Percentiles rank a stretch among this genome's conserved stretches.
These are phyloP conservation scores for Urocynchramus pylzowi DNA, from an alignment of 2,113 vertebrate genomes.

Conservation along the genomic window DNA sequence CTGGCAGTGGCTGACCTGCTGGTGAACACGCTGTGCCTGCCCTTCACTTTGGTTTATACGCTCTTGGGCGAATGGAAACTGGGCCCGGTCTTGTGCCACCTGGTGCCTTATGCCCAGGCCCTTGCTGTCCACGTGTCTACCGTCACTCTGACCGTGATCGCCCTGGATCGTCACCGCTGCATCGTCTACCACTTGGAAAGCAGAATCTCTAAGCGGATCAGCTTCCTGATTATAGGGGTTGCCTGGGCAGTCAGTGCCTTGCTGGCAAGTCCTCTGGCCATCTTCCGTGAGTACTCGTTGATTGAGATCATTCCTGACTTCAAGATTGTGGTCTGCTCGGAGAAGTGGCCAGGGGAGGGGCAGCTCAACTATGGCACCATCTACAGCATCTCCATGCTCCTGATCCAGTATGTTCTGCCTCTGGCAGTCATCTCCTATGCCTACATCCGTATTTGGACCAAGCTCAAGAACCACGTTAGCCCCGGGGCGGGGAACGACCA, in stretches of 20 bases:
- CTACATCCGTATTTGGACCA: conserved; percentile 88
- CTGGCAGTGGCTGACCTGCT: conserved; percentile 89
- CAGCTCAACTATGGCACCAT: conserved; percentile 79
- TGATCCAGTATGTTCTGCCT: conserved; percentile 87
- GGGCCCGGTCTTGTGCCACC: conserved; percentile 84
- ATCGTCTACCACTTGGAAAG: conserved; percentile 89
- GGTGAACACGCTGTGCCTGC: conserved; percentile 89
- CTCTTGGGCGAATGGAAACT: conserved; percentile 89
- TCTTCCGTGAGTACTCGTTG: conserved; percentile 88
- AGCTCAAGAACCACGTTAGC: conserved; percentile 81
- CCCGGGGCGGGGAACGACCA: conserved; percentile 73
- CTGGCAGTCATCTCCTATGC: conserved; percentile 86
- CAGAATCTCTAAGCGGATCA: conserved; percentile 88
- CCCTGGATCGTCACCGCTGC: conserved; percentile 89
- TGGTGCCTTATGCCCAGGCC: conserved; percentile 89
- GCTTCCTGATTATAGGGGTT: conserved; percentile 83
- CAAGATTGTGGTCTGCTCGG: conserved; percentile 84
- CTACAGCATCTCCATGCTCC: conserved; percentile 87
- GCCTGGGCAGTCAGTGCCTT: conserved; percentile 88
- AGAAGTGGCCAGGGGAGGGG: conserved; percentile 86
- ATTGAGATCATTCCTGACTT: conserved; percentile 80
- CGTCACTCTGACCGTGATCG: conserved; percentile 91
- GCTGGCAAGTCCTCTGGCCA: conserved; percentile 89
- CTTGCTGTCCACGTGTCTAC: conserved; percentile 92
- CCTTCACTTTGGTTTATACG: conserved; percentile 89